phyloP scores from a whole-genome alignment of 2,888 invertebrate species.

The Acronicta alni region DNA sequence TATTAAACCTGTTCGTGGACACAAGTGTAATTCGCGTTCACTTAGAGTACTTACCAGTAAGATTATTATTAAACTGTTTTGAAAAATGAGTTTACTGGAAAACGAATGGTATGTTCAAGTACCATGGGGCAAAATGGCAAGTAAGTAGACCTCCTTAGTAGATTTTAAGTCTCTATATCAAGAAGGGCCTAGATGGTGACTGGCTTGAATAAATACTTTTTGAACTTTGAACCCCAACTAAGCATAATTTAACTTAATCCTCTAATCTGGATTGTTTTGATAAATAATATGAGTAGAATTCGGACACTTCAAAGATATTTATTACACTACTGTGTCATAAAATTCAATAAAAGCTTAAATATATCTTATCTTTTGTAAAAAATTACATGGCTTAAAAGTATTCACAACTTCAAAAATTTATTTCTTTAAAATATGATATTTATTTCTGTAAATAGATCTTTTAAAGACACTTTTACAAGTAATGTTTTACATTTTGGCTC shows the following conservation, averaged over 20 bases:
- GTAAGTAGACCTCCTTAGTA: constrained; percentile 66
- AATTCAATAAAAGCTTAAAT: background rate
- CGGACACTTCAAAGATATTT: no score
- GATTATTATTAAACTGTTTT: background rate
- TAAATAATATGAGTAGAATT: background rate
- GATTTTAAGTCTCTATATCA: constrained; percentile 34
- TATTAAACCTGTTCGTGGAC: no score
- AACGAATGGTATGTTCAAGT: constrained; percentile 84
- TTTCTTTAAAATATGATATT: no score
- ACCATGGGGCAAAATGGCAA: constrained; percentile 81
- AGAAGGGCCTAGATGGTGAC: background rate
- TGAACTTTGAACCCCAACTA: constrained; percentile 40
- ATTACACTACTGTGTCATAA: background rate
- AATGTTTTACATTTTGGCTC: no score
- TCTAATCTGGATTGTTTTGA: constrained; percentile 9
- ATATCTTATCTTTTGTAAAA: no score
- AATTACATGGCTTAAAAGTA: no score
- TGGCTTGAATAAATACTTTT: background rate
- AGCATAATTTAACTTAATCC: constrained; percentile 1
- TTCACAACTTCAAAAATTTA: no score
- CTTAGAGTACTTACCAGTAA: background rate
- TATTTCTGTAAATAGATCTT: no score
- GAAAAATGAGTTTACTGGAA: constrained; percentile 70
- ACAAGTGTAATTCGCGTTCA: no score
- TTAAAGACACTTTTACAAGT: no score